Base-by-base conservation (phyloP, 2,888 invertebrate genomes). In the Timema cristinae region DNA sequence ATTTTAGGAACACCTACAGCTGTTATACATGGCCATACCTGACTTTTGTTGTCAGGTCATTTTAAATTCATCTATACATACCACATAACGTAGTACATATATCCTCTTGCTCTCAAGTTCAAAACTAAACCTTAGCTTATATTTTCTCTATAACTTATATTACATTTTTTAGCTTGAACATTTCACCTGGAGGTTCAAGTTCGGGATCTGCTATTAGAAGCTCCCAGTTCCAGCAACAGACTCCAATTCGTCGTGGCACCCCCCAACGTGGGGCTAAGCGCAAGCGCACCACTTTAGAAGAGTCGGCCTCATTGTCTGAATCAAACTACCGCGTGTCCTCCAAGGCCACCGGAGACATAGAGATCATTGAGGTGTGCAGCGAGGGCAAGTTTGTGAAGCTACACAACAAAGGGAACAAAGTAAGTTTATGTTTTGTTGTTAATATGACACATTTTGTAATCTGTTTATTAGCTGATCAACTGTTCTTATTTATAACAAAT, bases 371-470 rank as follows among this genome's bases (percentile, higher is more conserved):
- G 79, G 90, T 90, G 47, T 94, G 94, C 83, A 87, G 91, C 0
- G 94, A 97, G 63, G 98, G 97, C 49, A 90, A 90, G 79, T 98
- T 86, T 79, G 92, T 98, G 69, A 94, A 92, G 82, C 84, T 98
- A 50, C 86, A 87, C 79, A 98, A 98, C 82, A 96, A 94, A 83
- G 91, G 94, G 68, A 89, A 89, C 78, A 93, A 94, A 86, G 95
- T 93, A 77, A 76, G 82, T 70, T 74, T 32, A 4, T 32, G 32
- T 32, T 32, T 32, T 32, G 32, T 32, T 32, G 32, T 4, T 32
- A 32, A 32, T 32, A 32, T 32, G 32, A 32, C 32, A 32, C 32
- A 32, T 32, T 32, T 32, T 1, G 32, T 32, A 32, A 32, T 32
- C 4, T 4, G 4, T 32, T 32, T 32, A 32, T 32, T 32, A 32